Conservation (phyloP, 2,888 invertebrate genomes). For the Drosophila limbata region DNA sequence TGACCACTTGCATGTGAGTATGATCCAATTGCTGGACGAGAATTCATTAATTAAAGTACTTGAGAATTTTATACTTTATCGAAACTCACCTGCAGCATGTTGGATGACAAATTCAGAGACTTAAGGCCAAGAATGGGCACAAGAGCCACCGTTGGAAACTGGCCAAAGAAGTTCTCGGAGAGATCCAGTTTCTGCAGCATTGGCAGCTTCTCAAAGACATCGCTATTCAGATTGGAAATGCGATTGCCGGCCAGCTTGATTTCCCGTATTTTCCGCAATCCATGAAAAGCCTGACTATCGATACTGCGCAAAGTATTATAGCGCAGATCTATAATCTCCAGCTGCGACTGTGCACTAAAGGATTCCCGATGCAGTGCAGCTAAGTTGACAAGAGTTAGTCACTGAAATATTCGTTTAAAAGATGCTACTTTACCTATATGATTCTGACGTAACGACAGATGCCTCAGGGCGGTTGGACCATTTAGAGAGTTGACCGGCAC, state of each 20-base stretch:
- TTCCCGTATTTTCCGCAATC: constrained; percentile 88
- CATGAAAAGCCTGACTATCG: constrained; percentile 91
- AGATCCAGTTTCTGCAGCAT: constrained; percentile 92
- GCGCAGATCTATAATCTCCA: constrained; percentile 92
- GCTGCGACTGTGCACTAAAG: constrained; percentile 89
- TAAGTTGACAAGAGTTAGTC: constrained; percentile 77
- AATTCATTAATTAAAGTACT: too few relatives aligned
- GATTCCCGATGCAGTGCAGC: constrained; percentile 89
- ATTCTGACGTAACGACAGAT: constrained; percentile 91
- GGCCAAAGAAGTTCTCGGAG: constrained; percentile 93
- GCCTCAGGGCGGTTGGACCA: constrained; percentile 90
- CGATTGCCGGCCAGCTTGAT: constrained; percentile 92
- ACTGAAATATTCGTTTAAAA: not conserved
- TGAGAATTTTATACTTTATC: too few relatives aligned
- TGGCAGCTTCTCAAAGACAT: constrained; percentile 91
- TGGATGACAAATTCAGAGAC: constrained; percentile 92
- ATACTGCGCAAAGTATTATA: constrained; percentile 91
- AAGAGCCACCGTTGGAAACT: constrained; percentile 92
- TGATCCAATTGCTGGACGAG: constrained; percentile 90
- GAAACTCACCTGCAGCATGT: constrained; percentile 91
- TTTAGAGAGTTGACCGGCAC: constrained; percentile 93
- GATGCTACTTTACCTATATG: constrained; percentile 88
- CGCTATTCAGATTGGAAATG: constrained; percentile 92
- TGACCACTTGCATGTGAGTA: constrained; percentile 89
- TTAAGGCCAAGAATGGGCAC: constrained; percentile 90